A percentile compares a stretch with the other conserved stretches of the same genome.
These are phyloP conservation scores for Malurus melanocephalus DNA, from an alignment of 2,113 vertebrate genomes.

Conservation along the genomic window DNA sequence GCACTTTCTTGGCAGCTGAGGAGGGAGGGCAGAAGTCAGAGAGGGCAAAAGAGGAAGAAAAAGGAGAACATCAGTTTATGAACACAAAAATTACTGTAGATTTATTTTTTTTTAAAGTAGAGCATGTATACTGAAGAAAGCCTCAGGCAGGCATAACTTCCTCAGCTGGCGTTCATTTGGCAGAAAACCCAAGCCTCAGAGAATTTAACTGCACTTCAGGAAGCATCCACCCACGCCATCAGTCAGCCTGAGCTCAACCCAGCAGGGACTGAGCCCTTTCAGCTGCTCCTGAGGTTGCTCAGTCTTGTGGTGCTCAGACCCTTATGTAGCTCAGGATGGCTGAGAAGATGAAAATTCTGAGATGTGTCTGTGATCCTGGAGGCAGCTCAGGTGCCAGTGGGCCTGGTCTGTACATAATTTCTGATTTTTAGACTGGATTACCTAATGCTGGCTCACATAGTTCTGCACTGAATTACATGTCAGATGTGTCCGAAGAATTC, in stretches of 20 bases:
- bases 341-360: background rate
- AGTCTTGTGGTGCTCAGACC: background rate
- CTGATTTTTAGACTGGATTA: background rate
- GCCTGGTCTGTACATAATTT: background rate
- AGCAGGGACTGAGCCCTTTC: background rate
- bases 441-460: background rate
- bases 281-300: background rate
- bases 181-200: constrained; percentile 50
- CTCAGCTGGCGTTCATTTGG: constrained; percentile 62
- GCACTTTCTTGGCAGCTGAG: constrained; percentile 63
- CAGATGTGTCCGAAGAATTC: background rate
- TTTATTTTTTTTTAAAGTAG: constrained; percentile 36
- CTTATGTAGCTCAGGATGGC: background rate
- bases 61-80: constrained; percentile 65
- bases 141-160: constrained; percentile 54
- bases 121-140: constrained; percentile 57
- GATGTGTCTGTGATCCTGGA: background rate
- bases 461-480: background rate
- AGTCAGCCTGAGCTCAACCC: background rate
- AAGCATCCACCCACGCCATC: background rate
- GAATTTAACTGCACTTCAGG: constrained; percentile 52
- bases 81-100: constrained; percentile 73
- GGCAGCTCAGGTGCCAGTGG: background rate
- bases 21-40: constrained; percentile 64
- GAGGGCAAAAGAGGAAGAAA: constrained; percentile 59